phyloP scores from a whole-genome alignment of 2,888 invertebrate genomes.

The Platerodrilus igneus region DNA sequence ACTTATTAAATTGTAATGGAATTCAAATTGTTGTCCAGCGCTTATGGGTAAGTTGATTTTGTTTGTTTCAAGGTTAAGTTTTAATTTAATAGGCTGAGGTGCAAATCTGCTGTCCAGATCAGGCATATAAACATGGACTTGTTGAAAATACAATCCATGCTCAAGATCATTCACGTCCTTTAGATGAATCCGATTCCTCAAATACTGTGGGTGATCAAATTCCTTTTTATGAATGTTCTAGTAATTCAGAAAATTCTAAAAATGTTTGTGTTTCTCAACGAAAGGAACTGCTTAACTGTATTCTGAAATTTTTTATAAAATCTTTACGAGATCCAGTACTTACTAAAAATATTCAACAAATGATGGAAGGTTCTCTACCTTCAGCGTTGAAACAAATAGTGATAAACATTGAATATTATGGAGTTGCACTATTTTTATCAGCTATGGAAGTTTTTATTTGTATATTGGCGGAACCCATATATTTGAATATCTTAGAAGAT shows the following conservation, averaged over 20 bases:
- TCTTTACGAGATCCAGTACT: conserved; percentile 76
- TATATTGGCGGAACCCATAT: conserved; percentile 76
- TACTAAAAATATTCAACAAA: conserved; percentile 74
- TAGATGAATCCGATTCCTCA: conserved; percentile 27
- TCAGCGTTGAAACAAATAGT: conserved; percentile 76
- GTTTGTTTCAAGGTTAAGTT: conserved; percentile 14
- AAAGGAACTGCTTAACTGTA: conserved; percentile 79
- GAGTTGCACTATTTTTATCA: conserved; percentile 75
- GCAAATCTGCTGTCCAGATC: conserved; percentile 69
- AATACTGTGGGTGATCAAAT: conserved; percentile 23
- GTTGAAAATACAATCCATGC: conserved; percentile 22
- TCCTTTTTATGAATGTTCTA: conserved; percentile 40
- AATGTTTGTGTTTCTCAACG: conserved; percentile 73
- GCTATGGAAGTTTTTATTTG: conserved; percentile 85
- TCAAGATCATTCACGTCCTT: too few species aligned
- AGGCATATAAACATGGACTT: conserved; percentile 63
- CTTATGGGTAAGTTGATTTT: conserved; percentile 19
- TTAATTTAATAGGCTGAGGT: conserved; percentile 72
- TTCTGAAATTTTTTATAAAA: conserved; percentile 85
- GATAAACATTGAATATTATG: conserved; percentile 85
- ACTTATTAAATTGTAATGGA: too few species aligned
- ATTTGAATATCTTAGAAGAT: conserved; percentile 79
- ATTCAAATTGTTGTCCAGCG: too few species aligned
- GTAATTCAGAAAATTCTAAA: conserved; percentile 47
- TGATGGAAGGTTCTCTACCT: conserved; percentile 83